Conservation (phyloP, 2,113 vertebrate species). For the Aleadryas rufinucha region DNA sequence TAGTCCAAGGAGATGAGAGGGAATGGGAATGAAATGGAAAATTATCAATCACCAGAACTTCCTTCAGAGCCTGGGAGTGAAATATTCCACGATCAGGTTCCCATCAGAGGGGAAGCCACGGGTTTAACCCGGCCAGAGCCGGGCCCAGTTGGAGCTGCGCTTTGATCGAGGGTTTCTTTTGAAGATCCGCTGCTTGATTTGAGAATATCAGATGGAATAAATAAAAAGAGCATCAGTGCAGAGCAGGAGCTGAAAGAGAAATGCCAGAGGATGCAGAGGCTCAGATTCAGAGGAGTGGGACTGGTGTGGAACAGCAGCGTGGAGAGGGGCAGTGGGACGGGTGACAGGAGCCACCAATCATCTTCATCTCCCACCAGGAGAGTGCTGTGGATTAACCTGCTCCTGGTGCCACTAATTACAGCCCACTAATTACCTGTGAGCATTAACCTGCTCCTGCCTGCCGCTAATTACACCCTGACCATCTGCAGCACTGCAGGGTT, state of each 20-base stretch:
- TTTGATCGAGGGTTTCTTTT: conserved; percentile 10
- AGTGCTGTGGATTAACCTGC: background rate
- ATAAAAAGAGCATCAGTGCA: background rate
- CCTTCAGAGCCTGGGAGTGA: background rate
- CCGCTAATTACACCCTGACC: background rate
- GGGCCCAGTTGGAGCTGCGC: background rate
- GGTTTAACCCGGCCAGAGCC: background rate
- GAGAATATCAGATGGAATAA: conserved; percentile 27
- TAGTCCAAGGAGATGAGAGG: background rate
- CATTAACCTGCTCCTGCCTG: background rate
- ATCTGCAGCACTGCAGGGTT: background rate
- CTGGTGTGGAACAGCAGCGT: background rate
- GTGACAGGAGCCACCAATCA: background rate
- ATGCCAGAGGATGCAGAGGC: background rate
- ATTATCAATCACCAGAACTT: background rate
- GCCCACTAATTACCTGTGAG: background rate
- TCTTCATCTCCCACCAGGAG: background rate
- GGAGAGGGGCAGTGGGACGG: background rate
- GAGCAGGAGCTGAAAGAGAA: background rate
- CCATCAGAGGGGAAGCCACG: background rate
- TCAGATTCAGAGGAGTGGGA: background rate
- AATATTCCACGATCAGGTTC: background rate
- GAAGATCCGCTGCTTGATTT: background rate
- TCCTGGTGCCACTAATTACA: background rate
- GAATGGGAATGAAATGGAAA: background rate